These are phyloP conservation scores for Cheilosia grossa DNA, from an alignment of 2,888 invertebrate species.

Conservation along the genomic window DNA sequence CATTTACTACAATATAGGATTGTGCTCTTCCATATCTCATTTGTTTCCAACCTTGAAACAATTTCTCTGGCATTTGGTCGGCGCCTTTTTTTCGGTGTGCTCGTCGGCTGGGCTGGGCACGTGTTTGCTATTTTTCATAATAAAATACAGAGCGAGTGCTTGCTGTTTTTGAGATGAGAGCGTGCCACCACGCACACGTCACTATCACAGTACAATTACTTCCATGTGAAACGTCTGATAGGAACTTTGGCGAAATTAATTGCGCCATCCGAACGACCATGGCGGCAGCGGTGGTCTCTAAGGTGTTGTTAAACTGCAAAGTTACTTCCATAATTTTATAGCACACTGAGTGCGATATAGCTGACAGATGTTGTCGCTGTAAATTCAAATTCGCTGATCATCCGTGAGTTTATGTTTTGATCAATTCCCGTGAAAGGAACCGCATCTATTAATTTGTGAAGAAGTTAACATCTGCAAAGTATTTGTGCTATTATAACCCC, in stretches of 20 bases:
- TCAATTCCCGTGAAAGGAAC: no score
- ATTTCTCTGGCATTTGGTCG: not conserved
- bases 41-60: conserved; percentile 43
- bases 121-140: conserved; percentile 41
- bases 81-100: not conserved
- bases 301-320: conserved; percentile 17
- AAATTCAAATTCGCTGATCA: not conserved
- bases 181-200: not conserved
- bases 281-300: not conserved
- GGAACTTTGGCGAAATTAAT: conserved; percentile 17
- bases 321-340: conserved; percentile 20
- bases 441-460: no score
- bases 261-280: not conserved
- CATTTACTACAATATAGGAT: not conserved
- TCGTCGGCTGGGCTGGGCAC: conserved; percentile 12
- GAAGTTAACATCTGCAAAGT: not conserved
- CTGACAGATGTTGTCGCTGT: no score
- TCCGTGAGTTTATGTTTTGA: no score
- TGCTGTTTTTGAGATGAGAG: conserved; percentile 1
- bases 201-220: not conserved
- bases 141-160: conserved; percentile 13
- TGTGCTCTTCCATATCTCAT: conserved; percentile 17
- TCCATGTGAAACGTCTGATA: not conserved
- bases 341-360: not conserved
- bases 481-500: conserved; percentile 3